Evolutionary conservation across 2,888 invertebrate genomes (phyloP), one percentile per base, ranked within the genome.

Genomic region (Cryptocephalus primarius): DNA sequence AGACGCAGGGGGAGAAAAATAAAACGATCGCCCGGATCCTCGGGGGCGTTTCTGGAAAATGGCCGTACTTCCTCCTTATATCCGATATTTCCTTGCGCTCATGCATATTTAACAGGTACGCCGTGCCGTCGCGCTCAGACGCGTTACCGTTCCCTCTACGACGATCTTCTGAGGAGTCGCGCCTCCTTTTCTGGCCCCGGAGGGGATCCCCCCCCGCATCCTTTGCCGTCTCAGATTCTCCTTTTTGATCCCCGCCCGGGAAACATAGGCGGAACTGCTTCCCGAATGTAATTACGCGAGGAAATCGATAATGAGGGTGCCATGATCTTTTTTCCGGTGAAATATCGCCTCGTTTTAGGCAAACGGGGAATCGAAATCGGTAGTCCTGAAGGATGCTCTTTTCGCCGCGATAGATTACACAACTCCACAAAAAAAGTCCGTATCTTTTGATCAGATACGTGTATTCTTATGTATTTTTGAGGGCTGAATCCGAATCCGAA

Each of bases 91-190:
- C 67, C 65, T 65, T 64, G 66, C 62, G 52, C 64, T 65, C 64
- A 63, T 66, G 59, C 64, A 67, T 67, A 66, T 67, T 68, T 66
- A 67, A 63, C 66, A 66, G 66, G 66, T 67, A 60, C 55, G 52
- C 49, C 11, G 11, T 12, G 36, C 12, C 36, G 36, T 36, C 36
- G 36, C 12, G n/a, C 12, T 12, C 12, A 12, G 11, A 12, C n/a
- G 36, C 36, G 36, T 4, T 4, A 12, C 22, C 22, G 22, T 6
- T 22, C 22, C 22, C 22, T 4, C 22, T 22, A 12, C 36, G 36
- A 2, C 36, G 36, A 36, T n/a, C 11, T 36, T 12, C 12, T 6
- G 36, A 36, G 12, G 22, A 22, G 36, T 11, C 36, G 36, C 6
- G 36, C 36, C 11, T 36, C 36, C 12, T 12, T 36, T n/a, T 36